Evolutionary conservation across 2,888 invertebrate species (phyloP).

Genomic region (Sphinx pinastri): DNA sequence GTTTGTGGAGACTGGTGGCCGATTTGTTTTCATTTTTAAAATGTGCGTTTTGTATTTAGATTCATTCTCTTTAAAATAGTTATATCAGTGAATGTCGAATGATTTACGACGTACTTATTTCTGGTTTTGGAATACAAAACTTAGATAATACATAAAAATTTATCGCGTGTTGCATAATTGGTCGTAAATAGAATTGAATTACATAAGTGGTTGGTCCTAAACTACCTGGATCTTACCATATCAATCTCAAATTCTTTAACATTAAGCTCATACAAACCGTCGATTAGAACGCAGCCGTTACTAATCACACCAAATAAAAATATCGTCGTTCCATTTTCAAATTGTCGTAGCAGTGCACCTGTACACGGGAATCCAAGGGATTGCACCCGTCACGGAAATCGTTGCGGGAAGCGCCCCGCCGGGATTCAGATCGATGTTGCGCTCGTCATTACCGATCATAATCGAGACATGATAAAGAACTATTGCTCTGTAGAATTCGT

Average conservation of each 20-base stretch:
- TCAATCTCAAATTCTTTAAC: not conserved
- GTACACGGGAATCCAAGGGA: conserved; percentile 35
- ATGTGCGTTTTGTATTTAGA: not conserved
- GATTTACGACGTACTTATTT: not conserved
- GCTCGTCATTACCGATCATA: conserved; percentile 48
- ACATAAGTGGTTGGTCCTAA: too few relatives aligned
- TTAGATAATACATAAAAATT: too few relatives aligned
- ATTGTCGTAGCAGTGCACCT: conserved; percentile 59
- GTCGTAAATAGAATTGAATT: too few relatives aligned
- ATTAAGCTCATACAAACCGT: conserved; percentile 8
- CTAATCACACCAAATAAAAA: conserved; percentile 64
- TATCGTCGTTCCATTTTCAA: conserved; percentile 61
- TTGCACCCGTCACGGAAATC: conserved; percentile 40
- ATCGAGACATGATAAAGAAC: conserved; percentile 41
- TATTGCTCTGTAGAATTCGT: conserved; percentile 39
- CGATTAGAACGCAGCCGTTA: conserved; percentile 47
- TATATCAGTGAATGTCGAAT: conserved; percentile 14
- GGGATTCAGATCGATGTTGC: conserved; percentile 57
- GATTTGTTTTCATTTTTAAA: conserved; percentile 35
- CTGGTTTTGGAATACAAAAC: not conserved
- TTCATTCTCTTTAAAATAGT: conserved; percentile 27
- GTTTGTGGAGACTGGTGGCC: conserved; percentile 33
- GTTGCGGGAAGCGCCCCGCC: conserved; percentile 56
- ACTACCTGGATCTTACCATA: not conserved
- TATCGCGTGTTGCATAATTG: too few relatives aligned